Percentiles rank a stretch among this genome's conserved stretches.
Conservation (phyloP, 2,113 vertebrate genomes). For the Salvelinus namaycush region DNA sequence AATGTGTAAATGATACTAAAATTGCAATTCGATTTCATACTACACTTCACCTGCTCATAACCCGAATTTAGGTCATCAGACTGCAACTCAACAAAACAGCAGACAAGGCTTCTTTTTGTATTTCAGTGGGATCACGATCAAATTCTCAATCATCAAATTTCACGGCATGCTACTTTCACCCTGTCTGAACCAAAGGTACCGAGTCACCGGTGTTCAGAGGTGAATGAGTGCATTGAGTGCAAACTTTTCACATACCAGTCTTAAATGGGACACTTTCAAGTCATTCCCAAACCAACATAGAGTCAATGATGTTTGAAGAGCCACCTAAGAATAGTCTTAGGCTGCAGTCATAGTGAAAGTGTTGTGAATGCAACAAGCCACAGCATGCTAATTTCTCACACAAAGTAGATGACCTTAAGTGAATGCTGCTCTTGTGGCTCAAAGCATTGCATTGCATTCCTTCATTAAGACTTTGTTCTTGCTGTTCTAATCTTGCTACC, state of each 20-base stretch:
- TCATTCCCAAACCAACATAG: slow-evolving; percentile 38
- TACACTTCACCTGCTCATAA: background rate
- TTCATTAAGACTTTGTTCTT: background rate
- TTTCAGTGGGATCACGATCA: too few species aligned
- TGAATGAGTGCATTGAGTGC: background rate
- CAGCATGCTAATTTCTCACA: slow-evolving; percentile 13
- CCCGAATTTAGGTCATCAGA: too few species aligned
- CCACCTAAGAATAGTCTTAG: background rate
- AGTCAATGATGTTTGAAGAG: slow-evolving; percentile 8
- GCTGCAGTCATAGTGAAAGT: slow-evolving; percentile 47
- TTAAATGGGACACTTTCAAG: slow-evolving; percentile 45
- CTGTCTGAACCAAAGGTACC: background rate
- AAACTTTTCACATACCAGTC: slow-evolving; percentile 10
- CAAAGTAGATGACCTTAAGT: background rate
- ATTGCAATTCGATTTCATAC: too few species aligned
- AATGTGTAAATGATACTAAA: too few species aligned
- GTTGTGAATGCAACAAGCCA: slow-evolving; percentile 23
- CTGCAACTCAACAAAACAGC: background rate
- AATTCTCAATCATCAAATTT: background rate
- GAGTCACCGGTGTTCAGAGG: slow-evolving; percentile 5
- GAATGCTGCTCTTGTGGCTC: background rate
- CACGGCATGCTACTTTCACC: background rate
- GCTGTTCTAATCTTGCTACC: background rate
- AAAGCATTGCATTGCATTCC: background rate
- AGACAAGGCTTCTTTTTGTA: background rate